A percentile compares a stretch with the other conserved stretches of the same genome.
phyloP scores from a whole-genome alignment of 2,113 vertebrate genomes.

The Eidolon helvum region DNA sequence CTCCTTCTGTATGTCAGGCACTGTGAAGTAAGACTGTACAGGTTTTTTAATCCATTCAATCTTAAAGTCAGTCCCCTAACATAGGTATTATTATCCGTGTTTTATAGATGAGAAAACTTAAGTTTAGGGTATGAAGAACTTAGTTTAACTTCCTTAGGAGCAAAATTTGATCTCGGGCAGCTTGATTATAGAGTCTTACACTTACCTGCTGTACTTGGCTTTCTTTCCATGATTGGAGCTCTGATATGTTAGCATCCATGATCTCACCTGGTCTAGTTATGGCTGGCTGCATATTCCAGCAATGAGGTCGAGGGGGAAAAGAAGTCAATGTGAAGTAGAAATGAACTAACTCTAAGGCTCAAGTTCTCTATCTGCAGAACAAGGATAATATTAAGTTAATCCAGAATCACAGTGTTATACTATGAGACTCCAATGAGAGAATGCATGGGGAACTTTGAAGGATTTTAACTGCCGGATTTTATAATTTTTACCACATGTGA shows the following conservation, averaged over 20 bases:
- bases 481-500: neutral
- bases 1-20: neutral
- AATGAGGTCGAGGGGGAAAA: neutral
- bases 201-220: neutral
- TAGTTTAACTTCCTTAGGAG: neutral
- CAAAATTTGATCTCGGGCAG: neutral
- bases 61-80: neutral
- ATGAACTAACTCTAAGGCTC: neutral
- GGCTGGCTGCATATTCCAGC: neutral
- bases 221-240: neutral
- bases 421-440: neutral
- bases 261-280: neutral
- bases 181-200: neutral
- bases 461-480: neutral
- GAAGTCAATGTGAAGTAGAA: neutral
- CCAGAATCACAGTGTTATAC: neutral
- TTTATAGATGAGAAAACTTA: neutral
- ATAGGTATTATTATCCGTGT: neutral
- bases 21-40: neutral
- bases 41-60: neutral
- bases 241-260: neutral
- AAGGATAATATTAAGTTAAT: neutral
- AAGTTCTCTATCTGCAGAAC: neutral
- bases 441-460: neutral
- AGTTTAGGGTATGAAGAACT: neutral